Percentiles rank a stretch among this genome's conserved stretches.
These are phyloP conservation scores for Psephotus haematonotus DNA, from an alignment of 2,113 vertebrate species.

Conservation along the genomic window DNA sequence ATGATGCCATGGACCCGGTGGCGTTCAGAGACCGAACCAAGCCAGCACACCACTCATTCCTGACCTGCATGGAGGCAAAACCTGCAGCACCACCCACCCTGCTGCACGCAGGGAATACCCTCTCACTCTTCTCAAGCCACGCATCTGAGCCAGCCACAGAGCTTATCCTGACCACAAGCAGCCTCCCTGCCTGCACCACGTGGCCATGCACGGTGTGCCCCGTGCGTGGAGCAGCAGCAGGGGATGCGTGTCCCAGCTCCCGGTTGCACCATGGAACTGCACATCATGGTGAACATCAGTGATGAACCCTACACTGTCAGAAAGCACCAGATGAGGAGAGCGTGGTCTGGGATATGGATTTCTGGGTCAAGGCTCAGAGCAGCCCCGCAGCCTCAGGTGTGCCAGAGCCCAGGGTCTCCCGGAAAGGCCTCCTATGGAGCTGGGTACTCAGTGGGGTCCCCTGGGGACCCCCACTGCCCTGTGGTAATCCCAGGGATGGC, in stretches of 20 bases:
- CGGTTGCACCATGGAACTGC: neutral
- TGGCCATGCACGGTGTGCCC: accelerated
- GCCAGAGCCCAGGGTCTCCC: neutral
- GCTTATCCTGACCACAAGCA: neutral
- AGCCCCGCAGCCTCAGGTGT: neutral
- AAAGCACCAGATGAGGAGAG: neutral
- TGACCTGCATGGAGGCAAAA: accelerated
- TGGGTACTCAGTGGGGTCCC: neutral
- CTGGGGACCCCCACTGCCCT: neutral
- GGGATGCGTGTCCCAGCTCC: neutral
- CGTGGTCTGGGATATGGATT: accelerated
- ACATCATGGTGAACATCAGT: neutral
- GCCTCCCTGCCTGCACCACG: neutral
- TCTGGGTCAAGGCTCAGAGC: accelerated
- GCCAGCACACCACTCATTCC: accelerated
- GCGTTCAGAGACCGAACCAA: neutral
- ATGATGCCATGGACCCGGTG: accelerated
- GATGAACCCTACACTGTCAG: neutral
- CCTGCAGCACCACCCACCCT: accelerated
- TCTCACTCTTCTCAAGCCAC: neutral
- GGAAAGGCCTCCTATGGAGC: neutral
- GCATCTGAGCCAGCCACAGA: accelerated
- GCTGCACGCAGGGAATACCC: neutral
- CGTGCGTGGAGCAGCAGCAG: accelerated
- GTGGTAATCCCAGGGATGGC: neutral